Evolutionary conservation across 2,888 invertebrate genomes (phyloP).

Genomic region (Drosophila basisetae): DNA sequence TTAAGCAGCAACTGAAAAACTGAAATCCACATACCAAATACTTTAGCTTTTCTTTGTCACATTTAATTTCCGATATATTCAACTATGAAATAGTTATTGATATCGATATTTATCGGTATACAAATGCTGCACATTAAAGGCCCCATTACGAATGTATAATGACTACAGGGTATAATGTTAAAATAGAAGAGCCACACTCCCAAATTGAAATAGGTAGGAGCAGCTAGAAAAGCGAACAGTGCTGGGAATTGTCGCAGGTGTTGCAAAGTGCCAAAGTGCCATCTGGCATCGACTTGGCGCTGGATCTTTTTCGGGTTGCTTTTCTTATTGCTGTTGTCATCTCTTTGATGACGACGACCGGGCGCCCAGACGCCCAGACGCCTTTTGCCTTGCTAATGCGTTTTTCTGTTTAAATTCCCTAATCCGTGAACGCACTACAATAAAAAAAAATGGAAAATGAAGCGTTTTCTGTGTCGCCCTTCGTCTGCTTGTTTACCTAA

Average conservation of each 20-base stretch:
- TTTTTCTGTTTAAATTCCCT: slow-evolving; percentile 79
- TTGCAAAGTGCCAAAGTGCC: slow-evolving; percentile 74
- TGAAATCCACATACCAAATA: neutral
- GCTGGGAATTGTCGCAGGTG: slow-evolving; percentile 82
- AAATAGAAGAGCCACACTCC: slow-evolving; percentile 20
- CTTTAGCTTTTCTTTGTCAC: neutral
- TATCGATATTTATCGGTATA: slow-evolving; percentile 2
- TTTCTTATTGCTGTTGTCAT: slow-evolving; percentile 22
- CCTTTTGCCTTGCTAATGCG: slow-evolving; percentile 78
- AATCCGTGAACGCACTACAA: slow-evolving; percentile 80
- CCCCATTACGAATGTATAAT: neutral
- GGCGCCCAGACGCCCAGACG: slow-evolving; percentile 37
- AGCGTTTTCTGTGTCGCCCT: slow-evolving; percentile 68
- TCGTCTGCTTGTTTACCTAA: slow-evolving; percentile 53
- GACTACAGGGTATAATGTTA: slow-evolving; percentile 18
- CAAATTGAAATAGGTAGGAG: slow-evolving; percentile 26
- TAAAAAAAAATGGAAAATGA: neutral
- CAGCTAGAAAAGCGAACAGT: slow-evolving; percentile 24
- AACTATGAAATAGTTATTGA: neutral
- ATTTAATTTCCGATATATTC: neutral
- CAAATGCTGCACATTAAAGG: neutral
- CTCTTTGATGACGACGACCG: slow-evolving; percentile 42
- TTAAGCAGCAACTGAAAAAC: neutral
- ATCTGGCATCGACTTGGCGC: slow-evolving; percentile 41
- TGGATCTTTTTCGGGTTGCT: slow-evolving; percentile 1